Evolutionary conservation across 2,113 vertebrate species (phyloP).

Genomic region (Barnardius zonarius): DNA sequence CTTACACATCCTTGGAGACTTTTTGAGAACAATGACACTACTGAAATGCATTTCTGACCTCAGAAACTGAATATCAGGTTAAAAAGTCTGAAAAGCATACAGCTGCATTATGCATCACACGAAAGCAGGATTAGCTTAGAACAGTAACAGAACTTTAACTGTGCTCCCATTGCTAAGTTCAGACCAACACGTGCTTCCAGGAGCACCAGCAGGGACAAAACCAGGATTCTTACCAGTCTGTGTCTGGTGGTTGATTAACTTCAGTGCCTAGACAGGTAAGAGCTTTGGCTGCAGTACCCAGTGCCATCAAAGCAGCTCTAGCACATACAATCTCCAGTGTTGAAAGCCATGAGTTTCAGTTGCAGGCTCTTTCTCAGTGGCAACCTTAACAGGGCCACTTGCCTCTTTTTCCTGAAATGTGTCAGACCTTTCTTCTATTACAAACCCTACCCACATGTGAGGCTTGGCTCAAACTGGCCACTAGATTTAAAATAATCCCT

Average conservation of each 20-base stretch:
- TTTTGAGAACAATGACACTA: not conserved
- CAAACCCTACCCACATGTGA: rapidly evolving
- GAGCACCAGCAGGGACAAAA: not conserved
- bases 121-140: not conserved
- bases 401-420: not conserved
- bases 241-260: not conserved
- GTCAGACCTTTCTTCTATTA: not conserved
- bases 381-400: not conserved
- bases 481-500: not conserved
- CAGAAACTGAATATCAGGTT: not conserved
- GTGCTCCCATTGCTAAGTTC: not conserved
- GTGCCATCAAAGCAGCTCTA: not conserved
- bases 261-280: not conserved
- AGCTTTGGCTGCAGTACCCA: not conserved
- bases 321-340: rapidly evolving
- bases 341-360: not conserved
- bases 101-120: not conserved
- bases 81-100: not conserved
- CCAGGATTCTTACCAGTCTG: not conserved
- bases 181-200: not conserved
- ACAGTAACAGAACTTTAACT: not conserved
- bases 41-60: not conserved
- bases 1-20: not conserved
- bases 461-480: not conserved
- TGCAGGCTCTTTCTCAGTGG: not conserved